Conservation (phyloP, 2,888 invertebrate species). For the Machimus rusticus region DNA sequence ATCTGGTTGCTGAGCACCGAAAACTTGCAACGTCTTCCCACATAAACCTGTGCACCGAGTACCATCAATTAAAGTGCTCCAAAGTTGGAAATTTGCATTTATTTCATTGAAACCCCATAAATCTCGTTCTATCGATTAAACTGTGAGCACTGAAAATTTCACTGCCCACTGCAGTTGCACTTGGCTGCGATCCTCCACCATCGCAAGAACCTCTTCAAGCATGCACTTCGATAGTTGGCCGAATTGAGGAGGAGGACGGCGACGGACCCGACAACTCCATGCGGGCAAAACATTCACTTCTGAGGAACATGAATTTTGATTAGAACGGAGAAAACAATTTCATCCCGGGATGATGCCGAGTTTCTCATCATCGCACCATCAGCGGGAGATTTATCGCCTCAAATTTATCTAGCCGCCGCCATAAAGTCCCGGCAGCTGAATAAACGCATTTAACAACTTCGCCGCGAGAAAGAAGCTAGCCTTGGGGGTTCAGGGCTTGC, state of each 20-base stretch:
- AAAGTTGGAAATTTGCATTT: neutral
- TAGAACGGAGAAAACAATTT: neutral
- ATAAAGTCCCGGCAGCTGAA: neutral
- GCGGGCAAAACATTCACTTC: neutral
- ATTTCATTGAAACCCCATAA: neutral
- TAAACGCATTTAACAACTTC: neutral
- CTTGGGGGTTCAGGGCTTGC: neutral
- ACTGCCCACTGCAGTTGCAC: neutral
- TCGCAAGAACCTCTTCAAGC: neutral
- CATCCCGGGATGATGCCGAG: neutral
- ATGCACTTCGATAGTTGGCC: neutral
- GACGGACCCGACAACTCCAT: neutral
- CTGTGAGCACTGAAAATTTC: neutral
- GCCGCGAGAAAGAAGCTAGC: neutral
- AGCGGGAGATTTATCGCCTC: neutral
- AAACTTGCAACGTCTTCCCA: neutral
- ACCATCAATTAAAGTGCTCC: neutral
- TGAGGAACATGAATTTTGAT: neutral
- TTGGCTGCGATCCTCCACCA: neutral
- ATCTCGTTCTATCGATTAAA: neutral
- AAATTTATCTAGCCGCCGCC: neutral
- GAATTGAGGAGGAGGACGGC: neutral
- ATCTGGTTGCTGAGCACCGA: neutral
- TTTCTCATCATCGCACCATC: neutral
- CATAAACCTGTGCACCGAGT: neutral